Evolutionary conservation across 1,140 invertebrate species (phyloP).

Genomic region (Dysdera silvatica): DNA sequence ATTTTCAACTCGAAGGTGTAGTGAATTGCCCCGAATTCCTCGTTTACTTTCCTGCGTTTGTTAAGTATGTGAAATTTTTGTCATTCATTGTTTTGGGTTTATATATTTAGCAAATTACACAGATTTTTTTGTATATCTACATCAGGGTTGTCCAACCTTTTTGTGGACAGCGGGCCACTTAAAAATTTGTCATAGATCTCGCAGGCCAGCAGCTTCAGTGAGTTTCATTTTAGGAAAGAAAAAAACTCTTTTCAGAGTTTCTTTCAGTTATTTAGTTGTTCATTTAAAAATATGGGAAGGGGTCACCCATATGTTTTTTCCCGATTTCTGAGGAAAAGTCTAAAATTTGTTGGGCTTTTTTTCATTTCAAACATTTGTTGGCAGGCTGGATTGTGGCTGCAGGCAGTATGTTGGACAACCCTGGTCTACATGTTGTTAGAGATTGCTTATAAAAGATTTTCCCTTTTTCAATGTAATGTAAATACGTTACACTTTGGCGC

Average conservation of each 20-base stretch:
- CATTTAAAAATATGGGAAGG: no score
- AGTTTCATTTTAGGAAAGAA: background rate
- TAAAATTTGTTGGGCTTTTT: no score
- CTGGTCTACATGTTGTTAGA: no score
- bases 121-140: background rate
- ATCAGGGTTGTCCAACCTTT: background rate
- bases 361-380: no score
- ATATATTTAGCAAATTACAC: background rate
- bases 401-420: no score
- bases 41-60: constrained; percentile 80
- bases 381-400: no score
- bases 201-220: background rate
- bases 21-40: constrained; percentile 98
- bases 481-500: no score
- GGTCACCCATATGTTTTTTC: no score
- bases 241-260: background rate
- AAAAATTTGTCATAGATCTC: background rate
- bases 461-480: no score
- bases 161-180: background rate
- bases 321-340: no score
- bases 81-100: background rate
- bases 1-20: constrained; percentile 89
- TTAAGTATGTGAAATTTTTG: constrained; percentile 51
- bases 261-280: no score
- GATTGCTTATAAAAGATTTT: no score